Percentiles rank a stretch among this genome's conserved stretches.
These are phyloP conservation scores for Epistrophe eligans DNA, from an alignment of 2,888 invertebrate genomes.

Conservation along the genomic window DNA sequence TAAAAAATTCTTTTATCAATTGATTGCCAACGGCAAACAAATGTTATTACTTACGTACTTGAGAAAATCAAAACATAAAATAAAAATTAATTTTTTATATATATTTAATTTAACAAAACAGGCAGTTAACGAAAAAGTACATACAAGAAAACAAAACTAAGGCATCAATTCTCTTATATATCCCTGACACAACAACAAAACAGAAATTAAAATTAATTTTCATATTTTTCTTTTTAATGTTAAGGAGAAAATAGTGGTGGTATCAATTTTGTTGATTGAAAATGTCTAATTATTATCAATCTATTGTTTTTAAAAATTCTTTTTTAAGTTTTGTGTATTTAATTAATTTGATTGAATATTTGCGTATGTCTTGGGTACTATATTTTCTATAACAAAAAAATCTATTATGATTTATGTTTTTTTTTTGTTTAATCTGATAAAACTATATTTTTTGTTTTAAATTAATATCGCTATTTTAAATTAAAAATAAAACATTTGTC, in stretches of 20 bases:
- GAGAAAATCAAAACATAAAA: slow-evolving; percentile 32
- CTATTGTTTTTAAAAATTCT: slow-evolving; percentile 12
- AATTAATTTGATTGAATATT: slow-evolving; percentile 51
- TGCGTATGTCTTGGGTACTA: slow-evolving; percentile 50
- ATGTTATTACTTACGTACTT: slow-evolving; percentile 26
- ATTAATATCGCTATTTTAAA: slow-evolving; percentile 62
- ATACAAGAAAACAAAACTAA: slow-evolving; percentile 55
- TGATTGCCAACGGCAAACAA: slow-evolving; percentile 47
- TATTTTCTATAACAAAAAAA: slow-evolving; percentile 52
- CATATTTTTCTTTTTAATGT: slow-evolving; percentile 2
- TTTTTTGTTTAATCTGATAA: slow-evolving; percentile 41
- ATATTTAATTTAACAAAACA: slow-evolving; percentile 66
- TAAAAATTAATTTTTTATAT: slow-evolving; percentile 33
- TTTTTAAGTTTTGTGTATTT: slow-evolving; percentile 22
- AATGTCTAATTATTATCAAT: slow-evolving; percentile 12
- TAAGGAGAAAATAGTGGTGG: slow-evolving; percentile 47
- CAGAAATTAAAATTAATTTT: slow-evolving; percentile 19
- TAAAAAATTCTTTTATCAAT: slow-evolving; percentile 41
- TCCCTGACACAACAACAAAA: slow-evolving; percentile 28
- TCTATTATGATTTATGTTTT: slow-evolving; percentile 47
- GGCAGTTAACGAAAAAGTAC: slow-evolving; percentile 67
- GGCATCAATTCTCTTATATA: slow-evolving; percentile 50
- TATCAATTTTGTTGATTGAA: slow-evolving; percentile 40
- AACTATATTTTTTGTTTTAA: slow-evolving; percentile 53
- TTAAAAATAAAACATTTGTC: slow-evolving; percentile 73